Evolutionary conservation across 2,797 vertebrate species (phyloP), one percentile per base, ranked within the genome.

Genomic region (Diglossa cyanea): DNA sequence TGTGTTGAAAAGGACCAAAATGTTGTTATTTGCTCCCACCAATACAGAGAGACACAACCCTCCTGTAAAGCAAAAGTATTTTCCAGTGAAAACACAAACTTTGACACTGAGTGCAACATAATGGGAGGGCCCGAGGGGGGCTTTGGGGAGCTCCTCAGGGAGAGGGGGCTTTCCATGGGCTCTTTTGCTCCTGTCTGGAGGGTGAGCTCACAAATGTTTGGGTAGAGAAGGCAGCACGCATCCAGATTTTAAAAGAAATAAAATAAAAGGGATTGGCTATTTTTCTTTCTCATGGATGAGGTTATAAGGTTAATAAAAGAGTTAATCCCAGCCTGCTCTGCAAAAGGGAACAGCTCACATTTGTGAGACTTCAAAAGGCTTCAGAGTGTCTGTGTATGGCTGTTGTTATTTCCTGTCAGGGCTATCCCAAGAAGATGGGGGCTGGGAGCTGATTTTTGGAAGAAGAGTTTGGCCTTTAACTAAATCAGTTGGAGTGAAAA

Each of bases 231-330:
- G 37, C 40, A 60, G 19, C 40, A 78, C 40, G 10, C 23, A 58
- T 86, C 80, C 51, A 75, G 37, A 83, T 31, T 33, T 33, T 10
- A 33, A 26, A 60, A 37, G 17, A 30, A 17, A 28, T 19, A 31
- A 26, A 35, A n/a, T 12, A 28, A 35, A 53, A 37, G 5, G 7
- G 16, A 37, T 66, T 31, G 44, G 16, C 54, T 81, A 53, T 51
- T 95, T 83, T 71, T 63, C 45, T 86, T 93, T 50, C 35, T 73
- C 4, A 0, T 68, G 51, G 10, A 40, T 82, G 63, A 82, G 58
- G 44, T 89, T 86, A 73, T 55, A 86, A 94, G 84, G 84, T 84
- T 82, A 87, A 89, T 79, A 55, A 89, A 92, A 71, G 47, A 85
- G 71, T 79, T 92, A 89, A 79, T 85, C 78, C 60, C 2, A 7